A percentile compares a stretch with the other conserved stretches of the same genome.
Conservation (phyloP, 1,140 invertebrate species). For the Scaptomyza graminum region DNA sequence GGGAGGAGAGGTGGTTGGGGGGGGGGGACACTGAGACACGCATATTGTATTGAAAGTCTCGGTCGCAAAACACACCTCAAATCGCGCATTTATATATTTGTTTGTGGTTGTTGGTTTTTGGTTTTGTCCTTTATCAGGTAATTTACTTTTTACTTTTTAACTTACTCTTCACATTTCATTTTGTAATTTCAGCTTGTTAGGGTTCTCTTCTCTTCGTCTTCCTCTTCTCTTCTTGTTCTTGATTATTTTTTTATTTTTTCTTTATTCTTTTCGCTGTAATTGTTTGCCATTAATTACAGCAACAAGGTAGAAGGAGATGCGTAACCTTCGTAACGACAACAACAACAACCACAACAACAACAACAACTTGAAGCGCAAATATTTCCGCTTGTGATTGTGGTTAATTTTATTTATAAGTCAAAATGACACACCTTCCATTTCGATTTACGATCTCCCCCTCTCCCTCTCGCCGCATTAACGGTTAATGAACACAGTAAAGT, state of each 20-base stretch:
- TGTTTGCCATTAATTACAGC: slow-evolving; percentile 81
- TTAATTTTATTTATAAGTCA: slow-evolving; percentile 82
- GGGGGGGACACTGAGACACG: slow-evolving; percentile 3
- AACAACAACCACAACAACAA: slow-evolving; percentile 23
- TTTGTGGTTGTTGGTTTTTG: slow-evolving; percentile 18
- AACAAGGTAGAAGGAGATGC: slow-evolving; percentile 35
- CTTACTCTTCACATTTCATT: slow-evolving; percentile 78
- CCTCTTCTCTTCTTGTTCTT: background rate
- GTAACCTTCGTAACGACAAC: slow-evolving; percentile 10
- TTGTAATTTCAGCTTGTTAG: slow-evolving; percentile 65
- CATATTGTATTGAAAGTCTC: slow-evolving; percentile 28
- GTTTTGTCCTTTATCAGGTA: slow-evolving; percentile 78
- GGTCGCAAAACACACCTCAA: slow-evolving; percentile 73
- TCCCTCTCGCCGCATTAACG: slow-evolving; percentile 75
- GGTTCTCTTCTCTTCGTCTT: slow-evolving; percentile 21
- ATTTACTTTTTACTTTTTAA: slow-evolving; percentile 81
- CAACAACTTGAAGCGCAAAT: slow-evolving; percentile 60
- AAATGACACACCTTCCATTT: slow-evolving; percentile 73
- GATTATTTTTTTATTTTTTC: slow-evolving; percentile 18
- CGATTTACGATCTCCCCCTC: slow-evolving; percentile 67
- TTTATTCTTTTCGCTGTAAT: slow-evolving; percentile 63
- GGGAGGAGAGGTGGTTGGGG: background rate
- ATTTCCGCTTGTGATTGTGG: slow-evolving; percentile 76
- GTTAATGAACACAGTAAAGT: slow-evolving; percentile 61
- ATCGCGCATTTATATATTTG: slow-evolving; percentile 42